phyloP scores from a whole-genome alignment of 2,888 invertebrate species.

The Agonopterix heracliana region DNA sequence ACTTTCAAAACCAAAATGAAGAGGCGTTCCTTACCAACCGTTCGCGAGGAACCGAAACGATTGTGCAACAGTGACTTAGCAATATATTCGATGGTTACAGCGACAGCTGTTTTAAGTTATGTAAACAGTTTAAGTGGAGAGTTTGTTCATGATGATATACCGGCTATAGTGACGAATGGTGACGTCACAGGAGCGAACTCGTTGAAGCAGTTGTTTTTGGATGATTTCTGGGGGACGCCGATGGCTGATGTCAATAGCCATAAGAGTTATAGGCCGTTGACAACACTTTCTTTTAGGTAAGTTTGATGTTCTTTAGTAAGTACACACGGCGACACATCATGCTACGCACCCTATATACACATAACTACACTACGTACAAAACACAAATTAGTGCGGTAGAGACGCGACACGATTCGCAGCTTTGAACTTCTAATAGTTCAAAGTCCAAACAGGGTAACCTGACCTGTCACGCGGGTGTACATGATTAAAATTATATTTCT shows the following conservation, averaged over 20 bases:
- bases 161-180: slow-evolving; percentile 87
- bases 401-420: too few species aligned
- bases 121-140: slow-evolving; percentile 86
- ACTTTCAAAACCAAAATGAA: slow-evolving; percentile 58
- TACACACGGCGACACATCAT: too few species aligned
- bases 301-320: slow-evolving; percentile 32
- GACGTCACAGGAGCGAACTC: slow-evolving; percentile 84
- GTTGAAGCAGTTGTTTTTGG: slow-evolving; percentile 79
- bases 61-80: slow-evolving; percentile 65
- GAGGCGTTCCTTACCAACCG: slow-evolving; percentile 56
- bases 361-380: too few species aligned
- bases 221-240: slow-evolving; percentile 93
- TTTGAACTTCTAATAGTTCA: too few species aligned
- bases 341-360: too few species aligned
- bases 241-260: slow-evolving; percentile 88
- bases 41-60: slow-evolving; percentile 48
- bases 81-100: slow-evolving; percentile 78
- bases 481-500: too few species aligned
- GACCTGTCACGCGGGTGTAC: too few species aligned
- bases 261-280: slow-evolving; percentile 91
- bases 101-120: slow-evolving; percentile 83
- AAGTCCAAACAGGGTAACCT: not conserved
- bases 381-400: too few species aligned
- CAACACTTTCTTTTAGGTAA: slow-evolving; percentile 90
- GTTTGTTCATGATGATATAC: slow-evolving; percentile 92